Evolutionary conservation across 2,888 invertebrate genomes (phyloP).

Genomic region (Subacronicta megacephala): DNA sequence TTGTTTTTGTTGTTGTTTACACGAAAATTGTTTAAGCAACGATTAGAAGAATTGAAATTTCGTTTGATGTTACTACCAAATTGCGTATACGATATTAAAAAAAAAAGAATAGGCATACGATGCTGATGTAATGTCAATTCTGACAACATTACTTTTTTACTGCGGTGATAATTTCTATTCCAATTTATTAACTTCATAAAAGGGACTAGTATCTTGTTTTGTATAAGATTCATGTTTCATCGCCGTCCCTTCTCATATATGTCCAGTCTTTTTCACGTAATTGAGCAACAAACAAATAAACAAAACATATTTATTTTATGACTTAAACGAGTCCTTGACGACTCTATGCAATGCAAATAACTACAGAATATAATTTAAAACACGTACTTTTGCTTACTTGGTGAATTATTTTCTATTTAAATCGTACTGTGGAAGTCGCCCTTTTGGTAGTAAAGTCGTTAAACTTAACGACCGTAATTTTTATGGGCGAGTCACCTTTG

Average conservation of each 20-base stretch:
- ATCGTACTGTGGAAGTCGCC: constrained; percentile 27
- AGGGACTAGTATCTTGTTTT: constrained; percentile 5
- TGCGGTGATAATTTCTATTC: background rate
- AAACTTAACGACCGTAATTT: constrained; percentile 60
- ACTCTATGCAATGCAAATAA: constrained; percentile 39
- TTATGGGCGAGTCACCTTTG: constrained; percentile 55
- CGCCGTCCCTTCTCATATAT: constrained; percentile 33
- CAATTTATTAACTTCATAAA: constrained; percentile 5
- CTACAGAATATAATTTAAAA: constrained; percentile 38
- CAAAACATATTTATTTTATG: constrained; percentile 17
- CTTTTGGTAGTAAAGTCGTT: constrained; percentile 53
- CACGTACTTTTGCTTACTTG: constrained; percentile 31
- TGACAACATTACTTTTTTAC: too few relatives aligned
- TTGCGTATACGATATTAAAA: too few relatives aligned
- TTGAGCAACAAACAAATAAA: constrained; percentile 44
- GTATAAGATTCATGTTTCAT: constrained; percentile 16
- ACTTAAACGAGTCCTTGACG: constrained; percentile 29
- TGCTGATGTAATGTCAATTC: too few relatives aligned
- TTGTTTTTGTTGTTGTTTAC: too few relatives aligned
- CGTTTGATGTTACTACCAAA: too few relatives aligned
- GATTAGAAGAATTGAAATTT: too few relatives aligned
- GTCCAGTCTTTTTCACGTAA: constrained; percentile 40
- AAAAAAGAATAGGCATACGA: too few relatives aligned
- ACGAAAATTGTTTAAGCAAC: too few relatives aligned
- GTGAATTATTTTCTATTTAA: constrained; percentile 59